Percentiles rank a stretch among this genome's conserved stretches.
These are phyloP conservation scores for Saimiri boliviensis DNA, from an alignment of 2,113 vertebrate species.

Conservation along the genomic window DNA sequence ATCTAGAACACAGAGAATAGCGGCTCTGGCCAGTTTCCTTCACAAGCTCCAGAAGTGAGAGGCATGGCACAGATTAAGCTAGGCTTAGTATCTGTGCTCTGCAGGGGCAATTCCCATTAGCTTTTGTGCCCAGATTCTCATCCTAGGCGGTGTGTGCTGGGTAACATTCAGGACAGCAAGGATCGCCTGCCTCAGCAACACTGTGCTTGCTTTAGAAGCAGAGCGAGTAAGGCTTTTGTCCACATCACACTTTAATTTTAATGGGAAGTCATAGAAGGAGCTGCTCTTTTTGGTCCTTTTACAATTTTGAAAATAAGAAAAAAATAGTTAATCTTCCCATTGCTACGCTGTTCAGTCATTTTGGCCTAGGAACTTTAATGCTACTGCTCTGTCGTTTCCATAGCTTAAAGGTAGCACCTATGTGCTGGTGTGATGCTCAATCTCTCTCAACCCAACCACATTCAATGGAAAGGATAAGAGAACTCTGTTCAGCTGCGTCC, in stretches of 20 bases:
- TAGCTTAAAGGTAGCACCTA: background rate
- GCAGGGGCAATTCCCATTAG: background rate
- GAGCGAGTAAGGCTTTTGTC: background rate
- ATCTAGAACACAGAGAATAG: constrained; percentile 60
- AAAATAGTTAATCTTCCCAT: background rate
- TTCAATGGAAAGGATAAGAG: background rate
- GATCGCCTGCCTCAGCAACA: background rate
- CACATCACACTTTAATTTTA: background rate
- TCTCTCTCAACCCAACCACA: background rate
- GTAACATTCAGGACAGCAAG: background rate
- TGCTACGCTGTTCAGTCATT: background rate
- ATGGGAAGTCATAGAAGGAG: background rate
- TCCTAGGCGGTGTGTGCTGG: accelerated
- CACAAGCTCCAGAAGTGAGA: constrained; percentile 37
- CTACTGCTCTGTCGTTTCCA: background rate
- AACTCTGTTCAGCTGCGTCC: background rate
- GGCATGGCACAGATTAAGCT: constrained; percentile 46
- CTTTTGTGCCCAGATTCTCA: background rate
- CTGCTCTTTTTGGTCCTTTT: background rate
- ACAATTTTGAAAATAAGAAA: background rate
- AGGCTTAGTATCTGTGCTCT: constrained; percentile 46
- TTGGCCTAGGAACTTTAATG: background rate
- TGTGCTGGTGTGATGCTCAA: background rate
- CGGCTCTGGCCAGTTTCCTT: background rate
- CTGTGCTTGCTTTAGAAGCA: background rate